Conservation (phyloP, 1,140 invertebrate species). For the Trypoxylus dichotomus region DNA sequence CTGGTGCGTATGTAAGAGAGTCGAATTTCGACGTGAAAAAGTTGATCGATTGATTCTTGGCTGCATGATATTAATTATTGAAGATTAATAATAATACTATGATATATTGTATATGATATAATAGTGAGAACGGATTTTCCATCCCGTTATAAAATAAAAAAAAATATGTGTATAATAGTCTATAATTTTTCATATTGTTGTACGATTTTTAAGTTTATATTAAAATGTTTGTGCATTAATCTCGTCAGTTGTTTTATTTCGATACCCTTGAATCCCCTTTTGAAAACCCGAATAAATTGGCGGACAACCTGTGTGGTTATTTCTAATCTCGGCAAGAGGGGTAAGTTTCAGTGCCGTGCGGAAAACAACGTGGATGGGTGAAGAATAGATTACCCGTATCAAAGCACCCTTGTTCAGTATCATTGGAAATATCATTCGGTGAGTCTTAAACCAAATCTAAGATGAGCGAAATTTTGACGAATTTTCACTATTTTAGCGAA, state of each 20-base stretch:
- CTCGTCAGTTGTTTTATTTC: constrained; percentile 28
- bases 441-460: no score
- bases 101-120: constrained; percentile 50
- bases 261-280: background rate
- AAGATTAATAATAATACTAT: constrained; percentile 14
- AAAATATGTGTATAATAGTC: constrained; percentile 66
- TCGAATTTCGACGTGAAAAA: background rate
- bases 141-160: constrained; percentile 58
- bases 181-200: constrained; percentile 79
- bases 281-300: no score
- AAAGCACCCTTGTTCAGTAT: no score
- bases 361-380: no score
- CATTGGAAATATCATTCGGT: no score
- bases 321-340: no score
- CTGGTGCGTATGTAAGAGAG: no score
- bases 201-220: constrained; percentile 84
- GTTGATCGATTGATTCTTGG: background rate
- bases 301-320: no score
- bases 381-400: no score
- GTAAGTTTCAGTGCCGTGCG: no score
- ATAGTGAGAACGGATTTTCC: constrained; percentile 67
- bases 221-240: constrained; percentile 74
- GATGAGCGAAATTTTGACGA: no score
- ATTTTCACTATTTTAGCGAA: no score
- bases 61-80: background rate